Conservation (phyloP, 2,797 vertebrate genomes). For the Poecile montanus region DNA sequence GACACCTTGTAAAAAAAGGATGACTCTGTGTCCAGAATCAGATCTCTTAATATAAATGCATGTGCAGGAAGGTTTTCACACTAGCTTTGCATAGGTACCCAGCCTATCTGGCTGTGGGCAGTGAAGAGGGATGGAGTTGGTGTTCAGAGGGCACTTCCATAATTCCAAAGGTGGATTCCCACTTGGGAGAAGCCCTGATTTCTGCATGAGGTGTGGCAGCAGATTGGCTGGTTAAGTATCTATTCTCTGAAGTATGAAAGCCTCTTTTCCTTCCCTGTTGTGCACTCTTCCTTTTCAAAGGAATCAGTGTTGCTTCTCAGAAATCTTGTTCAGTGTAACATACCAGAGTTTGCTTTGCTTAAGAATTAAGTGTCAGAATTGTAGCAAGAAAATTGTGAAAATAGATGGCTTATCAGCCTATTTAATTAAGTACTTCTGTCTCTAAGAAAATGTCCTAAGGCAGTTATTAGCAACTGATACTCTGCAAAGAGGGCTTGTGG, state of each 20-base stretch:
- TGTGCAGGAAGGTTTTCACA: not conserved
- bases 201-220: not conserved
- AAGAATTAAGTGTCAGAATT: constrained; percentile 33
- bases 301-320: not conserved
- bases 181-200: not conserved
- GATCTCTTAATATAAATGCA: not conserved
- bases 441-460: not conserved
- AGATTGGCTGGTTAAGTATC: not conserved
- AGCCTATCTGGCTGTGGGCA: not conserved
- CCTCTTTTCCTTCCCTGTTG: not conserved
- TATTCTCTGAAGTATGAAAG: not conserved
- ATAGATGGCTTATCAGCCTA: not conserved
- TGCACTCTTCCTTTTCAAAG: not conserved
- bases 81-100: not conserved
- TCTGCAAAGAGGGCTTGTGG: not conserved
- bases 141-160: not conserved
- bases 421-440: not conserved
- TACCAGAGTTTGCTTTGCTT: not conserved
- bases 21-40: not conserved
- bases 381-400: constrained; percentile 26
- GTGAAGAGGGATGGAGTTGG: not conserved
- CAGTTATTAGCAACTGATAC: not conserved
- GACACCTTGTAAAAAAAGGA: not conserved
- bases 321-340: not conserved
- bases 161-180: not conserved